These are phyloP conservation scores for Clitarchus hookeri DNA, from an alignment of 2,888 invertebrate genomes.

Conservation along the genomic window DNA sequence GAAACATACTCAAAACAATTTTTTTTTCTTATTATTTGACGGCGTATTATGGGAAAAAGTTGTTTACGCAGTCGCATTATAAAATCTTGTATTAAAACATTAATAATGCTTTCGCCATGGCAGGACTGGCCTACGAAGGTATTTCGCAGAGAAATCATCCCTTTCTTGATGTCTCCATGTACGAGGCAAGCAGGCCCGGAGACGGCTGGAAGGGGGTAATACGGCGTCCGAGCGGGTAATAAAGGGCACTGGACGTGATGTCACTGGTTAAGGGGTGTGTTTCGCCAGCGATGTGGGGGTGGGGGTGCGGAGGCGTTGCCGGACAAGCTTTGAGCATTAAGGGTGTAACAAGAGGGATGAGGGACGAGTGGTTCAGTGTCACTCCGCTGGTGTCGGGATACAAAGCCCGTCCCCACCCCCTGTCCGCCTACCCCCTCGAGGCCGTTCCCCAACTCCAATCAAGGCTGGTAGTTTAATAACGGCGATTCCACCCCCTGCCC, in stretches of 20 bases:
- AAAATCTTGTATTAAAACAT: no score
- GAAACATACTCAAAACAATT: no score
- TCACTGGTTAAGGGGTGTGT: not conserved
- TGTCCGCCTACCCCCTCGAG: not conserved
- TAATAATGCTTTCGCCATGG: no score
- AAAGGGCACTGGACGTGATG: not conserved
- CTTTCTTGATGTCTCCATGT: no score
- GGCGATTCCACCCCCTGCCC: not conserved
- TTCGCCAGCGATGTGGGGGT: not conserved
- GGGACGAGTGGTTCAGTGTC: not conserved
- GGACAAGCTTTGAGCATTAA: not conserved
- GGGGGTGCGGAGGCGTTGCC: not conserved
- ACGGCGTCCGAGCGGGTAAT: not conserved
- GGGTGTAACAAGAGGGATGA: not conserved
- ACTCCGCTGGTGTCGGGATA: not conserved
- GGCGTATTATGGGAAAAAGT: no score
- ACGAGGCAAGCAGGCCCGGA: no score
- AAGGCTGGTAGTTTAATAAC: conserved; percentile 14
- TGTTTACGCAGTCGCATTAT: no score
- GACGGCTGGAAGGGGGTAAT: not conserved
- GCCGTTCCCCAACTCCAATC: not conserved
- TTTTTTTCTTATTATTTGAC: no score
- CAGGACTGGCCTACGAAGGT: no score
- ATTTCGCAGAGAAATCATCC: no score
- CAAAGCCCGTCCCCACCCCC: not conserved